Evolutionary conservation across 92 coral and sea anemone genomes (phyloP), one percentile per base, ranked within the genome.

Genomic region (Phenganax stokvisi): DNA sequence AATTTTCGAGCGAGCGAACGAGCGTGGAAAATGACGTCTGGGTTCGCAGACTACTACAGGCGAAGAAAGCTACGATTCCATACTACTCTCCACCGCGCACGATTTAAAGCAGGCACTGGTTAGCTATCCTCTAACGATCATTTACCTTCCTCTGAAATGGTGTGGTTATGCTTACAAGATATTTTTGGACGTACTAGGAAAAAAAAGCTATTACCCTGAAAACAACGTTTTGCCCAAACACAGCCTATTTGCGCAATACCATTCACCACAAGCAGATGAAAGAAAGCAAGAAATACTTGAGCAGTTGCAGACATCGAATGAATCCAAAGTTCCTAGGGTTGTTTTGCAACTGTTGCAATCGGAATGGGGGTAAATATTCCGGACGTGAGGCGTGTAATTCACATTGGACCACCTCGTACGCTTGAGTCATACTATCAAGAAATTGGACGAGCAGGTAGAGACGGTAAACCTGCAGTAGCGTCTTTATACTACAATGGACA

Each of bases 401-500:
- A 86, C 72, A 71, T 86, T 54, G 87, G 76, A 62, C 87, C 52
- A 3, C 87, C 89, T 69, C 51, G 87, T 56, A 76, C 87, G 54
- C 57, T 78, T 31, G 87, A 86, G 52, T 57, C 81, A 52, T 83
- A 87, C 31, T 77, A 78, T 62, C 87, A 87, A 72, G 81, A 87
- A 78, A 84, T 84, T 71, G 89, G 87, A 6, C 29, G 87, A 83
- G 89, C 81, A 62, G 89, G 89, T n/a, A 58, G 89, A 27, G 85
- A 86, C 16, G 87, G 89, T 13, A 86, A 86, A 30, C 74, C 89
- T 27, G 66, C 85, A 59, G 6, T 4, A 0, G 59, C 77, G 25
- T 65, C 15, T 0, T 28, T 87, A 13, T 76, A 79, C 67, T 87
- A 84, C 30, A 84, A 84, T 83, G 87, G 85, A 5, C 31, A 15